Conservation (phyloP, 2,113 vertebrate species). For the Eretmochelys imbricata region DNA sequence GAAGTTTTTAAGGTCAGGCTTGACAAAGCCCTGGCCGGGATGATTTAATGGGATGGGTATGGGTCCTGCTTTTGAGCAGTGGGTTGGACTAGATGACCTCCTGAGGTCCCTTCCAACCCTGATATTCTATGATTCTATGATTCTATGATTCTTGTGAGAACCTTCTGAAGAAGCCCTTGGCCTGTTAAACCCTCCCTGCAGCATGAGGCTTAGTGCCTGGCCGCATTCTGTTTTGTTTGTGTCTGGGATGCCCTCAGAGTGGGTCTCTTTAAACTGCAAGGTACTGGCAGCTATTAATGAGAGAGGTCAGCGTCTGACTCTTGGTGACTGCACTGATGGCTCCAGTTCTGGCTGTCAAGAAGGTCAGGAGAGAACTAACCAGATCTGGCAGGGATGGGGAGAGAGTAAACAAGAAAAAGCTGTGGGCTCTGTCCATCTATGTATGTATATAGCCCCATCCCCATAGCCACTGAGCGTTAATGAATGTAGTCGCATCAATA, state of each 20-base stretch:
- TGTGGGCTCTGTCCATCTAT: neutral
- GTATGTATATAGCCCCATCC: neutral
- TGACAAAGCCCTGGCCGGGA: too few species aligned
- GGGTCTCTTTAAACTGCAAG: neutral
- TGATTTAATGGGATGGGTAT: too few species aligned
- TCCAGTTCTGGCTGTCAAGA: neutral
- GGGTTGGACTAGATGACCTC: too few species aligned
- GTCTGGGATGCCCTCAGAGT: neutral
- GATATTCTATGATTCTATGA: too few species aligned
- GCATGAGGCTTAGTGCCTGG: neutral
- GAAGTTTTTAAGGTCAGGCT: too few species aligned
- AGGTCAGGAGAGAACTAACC: neutral
- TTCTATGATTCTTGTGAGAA: too few species aligned
- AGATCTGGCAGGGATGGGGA: neutral
- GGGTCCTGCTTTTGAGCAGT: too few species aligned
- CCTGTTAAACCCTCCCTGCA: neutral
- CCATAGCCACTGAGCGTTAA: neutral
- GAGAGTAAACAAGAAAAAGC: neutral
- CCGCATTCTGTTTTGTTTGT: neutral
- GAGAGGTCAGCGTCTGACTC: neutral
- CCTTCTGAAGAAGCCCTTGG: accelerated
- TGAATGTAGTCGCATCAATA: accelerated
- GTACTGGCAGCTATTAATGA: neutral
- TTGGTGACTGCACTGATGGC: neutral
- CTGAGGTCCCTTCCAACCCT: too few species aligned